Evolutionary conservation across 2,797 vertebrate species (phyloP).

Genomic region (Pteronotus mesoamericanus): DNA sequence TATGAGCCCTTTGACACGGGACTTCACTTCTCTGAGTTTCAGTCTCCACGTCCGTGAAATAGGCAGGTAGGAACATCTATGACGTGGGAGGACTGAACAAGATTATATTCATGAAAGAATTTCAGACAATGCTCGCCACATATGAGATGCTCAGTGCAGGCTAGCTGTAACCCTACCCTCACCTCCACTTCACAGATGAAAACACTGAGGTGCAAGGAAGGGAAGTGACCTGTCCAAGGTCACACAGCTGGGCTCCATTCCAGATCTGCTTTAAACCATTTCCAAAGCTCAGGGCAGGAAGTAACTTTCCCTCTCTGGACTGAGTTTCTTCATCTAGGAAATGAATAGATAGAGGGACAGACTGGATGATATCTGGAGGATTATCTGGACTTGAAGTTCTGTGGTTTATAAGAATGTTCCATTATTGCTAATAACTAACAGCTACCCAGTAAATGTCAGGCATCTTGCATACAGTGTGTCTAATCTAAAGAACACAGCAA

Average conservation of each 20-base stretch:
- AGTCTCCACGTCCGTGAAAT: neutral
- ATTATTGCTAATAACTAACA: neutral
- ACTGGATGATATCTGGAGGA: neutral
- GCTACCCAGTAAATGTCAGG: neutral
- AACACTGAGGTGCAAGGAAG: neutral
- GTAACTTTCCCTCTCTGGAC: neutral
- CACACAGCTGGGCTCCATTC: neutral
- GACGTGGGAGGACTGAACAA: neutral
- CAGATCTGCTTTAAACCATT: neutral
- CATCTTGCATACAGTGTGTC: neutral
- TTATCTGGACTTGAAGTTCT: neutral
- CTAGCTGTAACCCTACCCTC: neutral
- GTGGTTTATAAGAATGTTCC: neutral
- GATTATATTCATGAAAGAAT: neutral
- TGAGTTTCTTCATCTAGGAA: neutral
- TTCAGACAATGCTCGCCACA: neutral
- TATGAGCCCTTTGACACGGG: neutral
- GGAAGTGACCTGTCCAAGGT: neutral
- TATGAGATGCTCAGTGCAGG: neutral
- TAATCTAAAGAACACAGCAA: neutral
- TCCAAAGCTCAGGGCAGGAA: neutral
- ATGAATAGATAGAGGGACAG: neutral
- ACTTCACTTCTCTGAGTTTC: neutral
- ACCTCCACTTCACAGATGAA: neutral
- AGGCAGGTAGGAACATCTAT: neutral